Base-by-base conservation (phyloP, 2,113 vertebrate species). In the Mirza zaza region DNA sequence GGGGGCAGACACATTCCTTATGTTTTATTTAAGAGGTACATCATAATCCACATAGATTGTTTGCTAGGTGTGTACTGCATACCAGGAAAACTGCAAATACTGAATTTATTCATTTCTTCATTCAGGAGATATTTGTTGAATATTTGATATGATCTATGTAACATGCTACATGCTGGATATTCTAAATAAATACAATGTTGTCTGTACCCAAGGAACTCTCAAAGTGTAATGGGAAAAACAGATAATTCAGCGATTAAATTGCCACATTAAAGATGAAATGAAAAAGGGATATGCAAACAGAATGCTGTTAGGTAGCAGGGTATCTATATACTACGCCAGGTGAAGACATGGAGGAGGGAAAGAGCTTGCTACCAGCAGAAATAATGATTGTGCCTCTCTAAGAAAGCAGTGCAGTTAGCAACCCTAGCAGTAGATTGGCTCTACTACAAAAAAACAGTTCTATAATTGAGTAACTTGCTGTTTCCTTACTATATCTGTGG, bases 61-160 rank as follows among this genome's bases (percentile, higher is more conserved):
- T 88, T 59, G 63, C 39, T 79, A 39, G 23, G 10, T 87, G 25
- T 25, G 39, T 7, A 76, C 20, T 34, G 23, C 13, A 52, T 79
- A 61, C n/a, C 50, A 93, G 52, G 29, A 68, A 57, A 87, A 68
- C 32, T 42, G 8, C 29, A 32, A 76, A 11, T 52, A 42, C 45
- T 71, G 11, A 83, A 42, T 63, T 82, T 84, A 45, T 55, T 67
- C 52, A 3, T 91, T 8, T 91, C 65, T 63, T 80, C 15, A 63
- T 90, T 83, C 57, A 97, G 70, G 59, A 97, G 93, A 52, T n/a
- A 36, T 73, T 61, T 92, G 36, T 59, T 63, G 42, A 73, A 4
- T 42, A 61, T 57, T 67, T 73, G 42, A 27, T 89, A 0, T 76
- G 27, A 92, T 86, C 20, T 45, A 32, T 5, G 32, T 92, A 70